Base-by-base conservation (phyloP, 2,113 vertebrate species). In the Xenopus tropicalis region DNA sequence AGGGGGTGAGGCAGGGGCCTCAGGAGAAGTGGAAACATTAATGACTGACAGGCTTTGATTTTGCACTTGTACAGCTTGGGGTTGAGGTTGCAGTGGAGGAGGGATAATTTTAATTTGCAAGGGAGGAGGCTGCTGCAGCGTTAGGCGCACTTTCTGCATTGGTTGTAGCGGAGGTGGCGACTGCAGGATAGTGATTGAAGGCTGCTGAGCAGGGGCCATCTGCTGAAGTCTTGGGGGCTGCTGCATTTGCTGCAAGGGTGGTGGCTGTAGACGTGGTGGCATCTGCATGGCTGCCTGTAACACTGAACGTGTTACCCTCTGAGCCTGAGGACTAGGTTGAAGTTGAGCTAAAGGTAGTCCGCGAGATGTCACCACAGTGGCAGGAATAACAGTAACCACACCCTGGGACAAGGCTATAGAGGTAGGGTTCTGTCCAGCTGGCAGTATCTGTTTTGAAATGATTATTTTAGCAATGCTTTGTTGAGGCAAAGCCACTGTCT, bases 381-480 rank as follows among this genome's bases (percentile, higher is more conserved):
- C 91, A 59, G 93, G 88, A 4, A 93, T 87, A 4, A 94, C 84
- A 0, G 83, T 92, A 79, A 95, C 91, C 64, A 93, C 81, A 13
- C 86, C 85, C 70, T 88, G 87, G 44, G 86, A 87, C 6, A 79
- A 59, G 70, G 87, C 80, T 1, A 88, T 88, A 0, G 91, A 90
- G 52, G 92, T 85, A 21, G 85, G 89, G 29, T 80, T 82, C 54
- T 90, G 80, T 13, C 70, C 70, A 1, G 63, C 67, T 0, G 75
- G 69, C 63, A 88, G 79, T 82, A 88, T 84, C 80, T 93, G 93
- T 79, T 93, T 95, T 79, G 89, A 86, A 66, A 95, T 93, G 82
- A 94, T 90, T 80, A 96, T 93, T 80, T 96, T 96, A 56, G 92
- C 88, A 80, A 94, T 90, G 8, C 84, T 88, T 72, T 86, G 83